A percentile compares a stretch with the other conserved stretches of the same genome.
Conservation (phyloP, 1,140 invertebrate species). For the Conus ventricosus region DNA sequence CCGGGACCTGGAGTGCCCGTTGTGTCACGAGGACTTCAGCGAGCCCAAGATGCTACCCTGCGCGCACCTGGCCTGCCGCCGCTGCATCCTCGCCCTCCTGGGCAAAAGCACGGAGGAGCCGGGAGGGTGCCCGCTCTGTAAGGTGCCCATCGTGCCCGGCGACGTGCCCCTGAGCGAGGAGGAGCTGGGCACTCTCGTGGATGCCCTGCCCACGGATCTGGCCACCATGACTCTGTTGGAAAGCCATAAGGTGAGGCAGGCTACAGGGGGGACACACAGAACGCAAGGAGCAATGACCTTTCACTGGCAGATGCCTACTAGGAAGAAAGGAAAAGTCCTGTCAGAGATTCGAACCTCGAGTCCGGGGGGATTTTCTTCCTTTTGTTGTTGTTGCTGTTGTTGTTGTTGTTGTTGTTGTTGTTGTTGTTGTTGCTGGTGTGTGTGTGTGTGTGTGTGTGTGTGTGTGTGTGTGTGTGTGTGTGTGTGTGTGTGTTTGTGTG, state of each 20-base stretch:
- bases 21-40: slow-evolving; percentile 11
- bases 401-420: too few relatives aligned
- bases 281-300: too few relatives aligned
- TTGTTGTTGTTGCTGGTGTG: too few relatives aligned
- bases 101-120: not conserved
- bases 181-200: not conserved
- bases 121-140: not conserved
- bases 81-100: not conserved
- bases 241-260: not conserved
- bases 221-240: slow-evolving; percentile 15
- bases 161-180: not conserved
- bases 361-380: too few relatives aligned
- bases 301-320: too few relatives aligned
- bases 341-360: too few relatives aligned
- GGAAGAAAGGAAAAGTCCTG: too few relatives aligned
- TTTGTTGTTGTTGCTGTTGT: too few relatives aligned
- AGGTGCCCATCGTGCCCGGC: not conserved
- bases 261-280: too few relatives aligned
- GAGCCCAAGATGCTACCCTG: slow-evolving; percentile 10
- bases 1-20: slow-evolving; percentile 11
- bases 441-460: too few relatives aligned
- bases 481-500: too few relatives aligned
- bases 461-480: too few relatives aligned
- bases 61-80: not conserved
- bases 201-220: slow-evolving; percentile 15